These are phyloP conservation scores for Pristionchus exspectatus DNA, from an alignment of 2,888 invertebrate genomes.

Conservation along the genomic window DNA sequence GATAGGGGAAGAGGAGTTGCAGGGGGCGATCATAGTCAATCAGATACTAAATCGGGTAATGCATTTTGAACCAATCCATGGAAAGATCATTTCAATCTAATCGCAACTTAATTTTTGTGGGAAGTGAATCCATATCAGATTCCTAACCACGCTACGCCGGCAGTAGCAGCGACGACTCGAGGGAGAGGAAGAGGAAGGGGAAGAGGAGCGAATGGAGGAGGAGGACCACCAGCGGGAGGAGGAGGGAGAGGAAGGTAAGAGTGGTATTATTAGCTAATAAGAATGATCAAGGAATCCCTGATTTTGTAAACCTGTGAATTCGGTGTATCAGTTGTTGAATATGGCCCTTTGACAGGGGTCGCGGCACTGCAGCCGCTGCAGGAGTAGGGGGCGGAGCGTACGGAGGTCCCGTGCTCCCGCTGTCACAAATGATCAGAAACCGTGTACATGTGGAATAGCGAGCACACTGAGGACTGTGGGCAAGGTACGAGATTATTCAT, in stretches of 20 bases:
- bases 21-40: no score
- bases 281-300: no score
- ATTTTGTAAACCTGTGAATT: neutral
- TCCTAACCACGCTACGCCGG: slow-evolving; percentile 45
- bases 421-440: slow-evolving; percentile 50
- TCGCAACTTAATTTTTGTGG: no score
- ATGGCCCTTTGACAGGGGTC: neutral
- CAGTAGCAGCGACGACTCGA: slow-evolving; percentile 35
- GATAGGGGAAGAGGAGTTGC: neutral
- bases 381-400: neutral
- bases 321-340: neutral
- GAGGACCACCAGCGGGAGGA: slow-evolving; percentile 1
- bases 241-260: neutral
- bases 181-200: slow-evolving; percentile 49
- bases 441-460: slow-evolving; percentile 60
- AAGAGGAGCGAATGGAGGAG: slow-evolving; percentile 25
- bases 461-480: slow-evolving; percentile 62
- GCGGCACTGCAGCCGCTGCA: neutral
- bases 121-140: neutral
- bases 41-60: no score
- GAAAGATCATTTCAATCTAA: no score
- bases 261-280: neutral
- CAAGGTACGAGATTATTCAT: slow-evolving; percentile 55
- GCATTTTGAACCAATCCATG: no score
- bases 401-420: neutral